Base-by-base conservation (phyloP, 2,797 vertebrate species). In the Bovichtus variegatus region DNA sequence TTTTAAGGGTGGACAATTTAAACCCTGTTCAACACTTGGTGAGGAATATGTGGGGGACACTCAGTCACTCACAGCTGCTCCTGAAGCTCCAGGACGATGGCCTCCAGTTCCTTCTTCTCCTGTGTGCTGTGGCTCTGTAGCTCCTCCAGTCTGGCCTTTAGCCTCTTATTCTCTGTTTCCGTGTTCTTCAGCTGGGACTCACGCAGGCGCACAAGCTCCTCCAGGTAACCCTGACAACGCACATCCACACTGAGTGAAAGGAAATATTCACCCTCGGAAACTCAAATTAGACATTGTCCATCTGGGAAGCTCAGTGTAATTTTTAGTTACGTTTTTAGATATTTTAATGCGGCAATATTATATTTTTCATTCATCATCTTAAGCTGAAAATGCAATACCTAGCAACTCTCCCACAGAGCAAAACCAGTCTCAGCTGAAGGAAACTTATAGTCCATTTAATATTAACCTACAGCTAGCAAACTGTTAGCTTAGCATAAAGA, bases 101-200 rank as follows among this genome's bases (percentile, higher is more conserved):
- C 95, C 85, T 99, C 98, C 81, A 99, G 95, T 72, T 99, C 98
- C 75, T 94, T 96, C 91, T 98, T 99, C 93, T 99, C 98, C 71
- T 96, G 96, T 72, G 96, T 96, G 90, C 97, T 96, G 93, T 97
- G 96, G 63, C 94, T 94, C 44, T 95, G 94, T 5, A 96, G 94
- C 81, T 99, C 98, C 64, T 97, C 97, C 91, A 99, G 93, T 27
- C 96, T 95, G 62, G 94, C 87, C 83, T 96, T 96, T 67, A 98
- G 93, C 71, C 94, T 93, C 94, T 97, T 97, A 95, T 98, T 99
- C 87, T 99, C 97, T 0, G 90, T 95, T 93, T 99, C 98, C 50
- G 97, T 92, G 90, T 97, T 98, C 94, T 98, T 98, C 86, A 99
- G 95, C 95, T 99, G 98, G 2, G 98, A 98, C 91, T 99, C 98